These are phyloP conservation scores for Platyura marginata DNA, from an alignment of 1,140 invertebrate species.

Conservation along the genomic window DNA sequence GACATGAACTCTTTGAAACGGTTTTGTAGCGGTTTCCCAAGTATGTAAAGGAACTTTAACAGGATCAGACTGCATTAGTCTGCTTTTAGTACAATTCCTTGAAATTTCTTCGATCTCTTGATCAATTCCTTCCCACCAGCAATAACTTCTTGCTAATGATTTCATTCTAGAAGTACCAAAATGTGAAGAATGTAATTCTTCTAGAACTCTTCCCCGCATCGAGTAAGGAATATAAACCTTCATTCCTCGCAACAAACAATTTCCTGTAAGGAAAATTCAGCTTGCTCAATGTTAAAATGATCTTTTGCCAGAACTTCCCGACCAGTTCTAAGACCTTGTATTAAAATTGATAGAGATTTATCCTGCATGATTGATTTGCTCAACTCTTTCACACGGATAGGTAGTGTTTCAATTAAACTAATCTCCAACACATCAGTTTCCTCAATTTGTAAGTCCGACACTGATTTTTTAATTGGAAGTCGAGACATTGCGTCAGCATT, in stretches of 20 bases:
- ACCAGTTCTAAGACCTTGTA: slow-evolving; percentile 4
- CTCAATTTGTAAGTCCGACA: background rate
- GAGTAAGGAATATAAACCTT: slow-evolving; percentile 7
- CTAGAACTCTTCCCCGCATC: slow-evolving; percentile 6
- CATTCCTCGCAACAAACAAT: slow-evolving; percentile 5
- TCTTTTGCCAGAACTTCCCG: slow-evolving; percentile 2
- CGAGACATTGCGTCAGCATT: slow-evolving; percentile 2
- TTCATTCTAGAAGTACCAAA: slow-evolving; percentile 10
- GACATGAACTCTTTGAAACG: slow-evolving; percentile 4
- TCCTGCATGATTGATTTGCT: slow-evolving; percentile 5
- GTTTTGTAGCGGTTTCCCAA: background rate
- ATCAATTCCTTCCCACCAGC: slow-evolving; percentile 9
- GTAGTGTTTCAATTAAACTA: slow-evolving; percentile 4
- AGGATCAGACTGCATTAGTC: background rate
- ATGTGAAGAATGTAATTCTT: slow-evolving; percentile 9
- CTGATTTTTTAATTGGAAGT: background rate
- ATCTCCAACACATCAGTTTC: background rate
- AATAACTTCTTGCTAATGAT: slow-evolving; percentile 7
- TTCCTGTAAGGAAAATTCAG: slow-evolving; percentile 4
- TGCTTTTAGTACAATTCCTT: background rate
- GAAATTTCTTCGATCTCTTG: slow-evolving; percentile 1
- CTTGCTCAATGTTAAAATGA: slow-evolving; percentile 3
- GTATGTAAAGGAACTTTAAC: background rate
- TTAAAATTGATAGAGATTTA: slow-evolving; percentile 4
- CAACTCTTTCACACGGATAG: slow-evolving; percentile 3